phyloP scores from a whole-genome alignment of 1,140 invertebrate genomes.

The Planococcus citri region DNA sequence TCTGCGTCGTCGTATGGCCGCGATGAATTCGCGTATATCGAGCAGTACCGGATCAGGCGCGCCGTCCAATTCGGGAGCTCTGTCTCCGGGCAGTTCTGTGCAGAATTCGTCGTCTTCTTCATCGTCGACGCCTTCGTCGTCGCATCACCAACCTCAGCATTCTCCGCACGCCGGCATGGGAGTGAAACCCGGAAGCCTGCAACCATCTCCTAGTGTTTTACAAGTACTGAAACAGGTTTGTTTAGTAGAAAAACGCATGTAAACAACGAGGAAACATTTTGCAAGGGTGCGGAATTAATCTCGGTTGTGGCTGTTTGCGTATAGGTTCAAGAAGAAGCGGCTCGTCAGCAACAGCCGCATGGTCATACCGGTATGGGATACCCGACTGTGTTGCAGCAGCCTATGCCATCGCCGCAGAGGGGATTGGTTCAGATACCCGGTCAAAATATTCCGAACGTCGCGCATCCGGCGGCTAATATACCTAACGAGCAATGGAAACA shows the following conservation, averaged over 20 bases:
- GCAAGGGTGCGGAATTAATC: too few relatives aligned
- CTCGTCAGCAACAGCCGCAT: slow-evolving; percentile 64
- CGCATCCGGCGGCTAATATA: slow-evolving; percentile 38
- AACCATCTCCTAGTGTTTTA: slow-evolving; percentile 67
- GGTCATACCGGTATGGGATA: slow-evolving; percentile 37
- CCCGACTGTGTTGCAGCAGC: slow-evolving; percentile 56
- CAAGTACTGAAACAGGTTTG: slow-evolving; percentile 67
- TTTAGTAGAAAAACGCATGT: not conserved
- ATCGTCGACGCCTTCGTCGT: not conserved
- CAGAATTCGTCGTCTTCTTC: not conserved
- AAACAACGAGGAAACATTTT: too few relatives aligned
- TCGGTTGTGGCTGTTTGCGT: not conserved
- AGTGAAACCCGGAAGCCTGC: slow-evolving; percentile 52
- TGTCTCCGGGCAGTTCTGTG: slow-evolving; percentile 28
- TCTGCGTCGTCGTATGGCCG: slow-evolving; percentile 76
- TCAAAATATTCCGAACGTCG: slow-evolving; percentile 27
- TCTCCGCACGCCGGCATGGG: slow-evolving; percentile 44
- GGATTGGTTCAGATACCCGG: slow-evolving; percentile 32
- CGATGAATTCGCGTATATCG: slow-evolving; percentile 61
- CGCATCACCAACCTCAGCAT: slow-evolving; percentile 23
- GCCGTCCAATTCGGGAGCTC: slow-evolving; percentile 31
- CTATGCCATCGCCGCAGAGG: slow-evolving; percentile 54
- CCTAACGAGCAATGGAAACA: slow-evolving; percentile 56
- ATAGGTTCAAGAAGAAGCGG: slow-evolving; percentile 77
- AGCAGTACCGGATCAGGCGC: slow-evolving; percentile 34